phyloP scores from a whole-genome alignment of 2,797 vertebrate genomes.

The Varecia variegata region DNA sequence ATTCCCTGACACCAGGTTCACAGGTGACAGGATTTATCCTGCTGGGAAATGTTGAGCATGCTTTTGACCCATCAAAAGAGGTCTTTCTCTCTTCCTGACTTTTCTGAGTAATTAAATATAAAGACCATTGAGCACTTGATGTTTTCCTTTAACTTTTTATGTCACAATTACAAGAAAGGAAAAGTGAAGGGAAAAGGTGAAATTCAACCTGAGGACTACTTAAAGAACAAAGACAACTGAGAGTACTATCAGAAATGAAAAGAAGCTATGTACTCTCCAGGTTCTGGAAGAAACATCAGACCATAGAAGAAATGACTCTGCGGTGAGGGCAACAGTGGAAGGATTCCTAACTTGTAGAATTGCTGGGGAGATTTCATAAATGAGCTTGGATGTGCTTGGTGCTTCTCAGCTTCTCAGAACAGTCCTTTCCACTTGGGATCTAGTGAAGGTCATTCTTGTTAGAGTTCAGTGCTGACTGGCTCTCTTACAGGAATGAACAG shows the following conservation, averaged over 20 bases:
- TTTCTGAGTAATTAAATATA: background rate
- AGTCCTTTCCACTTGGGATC: background rate
- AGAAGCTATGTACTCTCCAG: background rate
- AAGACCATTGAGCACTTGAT: background rate
- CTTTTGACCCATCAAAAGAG: background rate
- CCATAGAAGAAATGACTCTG: background rate
- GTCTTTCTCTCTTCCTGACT: background rate
- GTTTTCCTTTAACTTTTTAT: background rate
- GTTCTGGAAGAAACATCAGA: background rate
- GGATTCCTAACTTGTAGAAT: background rate
- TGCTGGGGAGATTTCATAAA: background rate
- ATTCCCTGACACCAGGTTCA: background rate
- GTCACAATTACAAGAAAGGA: background rate
- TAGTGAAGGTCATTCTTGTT: background rate
- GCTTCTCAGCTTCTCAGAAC: background rate
- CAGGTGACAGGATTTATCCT: background rate
- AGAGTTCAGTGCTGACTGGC: background rate
- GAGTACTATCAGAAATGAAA: background rate
- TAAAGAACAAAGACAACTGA: background rate
- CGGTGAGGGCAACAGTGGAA: background rate
- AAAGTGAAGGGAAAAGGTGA: background rate
- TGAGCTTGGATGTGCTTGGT: background rate
- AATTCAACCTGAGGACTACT: background rate
- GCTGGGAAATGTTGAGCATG: background rate
- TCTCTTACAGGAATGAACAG: background rate